phyloP scores from a whole-genome alignment of 2,797 vertebrate genomes.

The Cheirogaleus major region DNA sequence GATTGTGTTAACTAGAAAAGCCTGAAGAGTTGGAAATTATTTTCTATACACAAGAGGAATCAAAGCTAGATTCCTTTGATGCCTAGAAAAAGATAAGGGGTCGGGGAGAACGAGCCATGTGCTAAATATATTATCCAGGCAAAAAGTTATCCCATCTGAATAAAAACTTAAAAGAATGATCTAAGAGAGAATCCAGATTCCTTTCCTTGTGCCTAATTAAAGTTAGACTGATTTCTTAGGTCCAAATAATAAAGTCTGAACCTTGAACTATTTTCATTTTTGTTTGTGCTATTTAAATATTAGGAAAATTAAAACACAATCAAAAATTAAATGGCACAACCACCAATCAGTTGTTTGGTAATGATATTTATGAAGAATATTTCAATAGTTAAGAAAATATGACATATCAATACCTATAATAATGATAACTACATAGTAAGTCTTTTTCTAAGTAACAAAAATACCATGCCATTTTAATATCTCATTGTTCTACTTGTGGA shows the following conservation, averaged over 20 bases:
- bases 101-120: background rate
- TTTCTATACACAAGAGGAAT: background rate
- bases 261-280: background rate
- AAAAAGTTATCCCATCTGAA: background rate
- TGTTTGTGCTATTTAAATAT: background rate
- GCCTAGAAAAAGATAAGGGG: background rate
- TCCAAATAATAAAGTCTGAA: background rate
- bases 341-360: background rate
- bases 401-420: background rate
- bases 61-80: background rate
- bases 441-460: constrained; percentile 54
- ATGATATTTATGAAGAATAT: constrained; percentile 6
- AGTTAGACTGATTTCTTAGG: background rate
- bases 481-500: background rate
- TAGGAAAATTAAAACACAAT: background rate
- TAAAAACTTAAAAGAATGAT: background rate
- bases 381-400: constrained; percentile 8
- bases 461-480: background rate
- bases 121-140: background rate
- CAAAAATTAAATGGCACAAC: background rate
- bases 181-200: background rate
- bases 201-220: background rate
- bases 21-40: background rate
- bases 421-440: background rate
- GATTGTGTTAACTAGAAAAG: background rate